Conservation (phyloP, 1,140 invertebrate genomes). For the Drosophila sulfurigaster region DNA sequence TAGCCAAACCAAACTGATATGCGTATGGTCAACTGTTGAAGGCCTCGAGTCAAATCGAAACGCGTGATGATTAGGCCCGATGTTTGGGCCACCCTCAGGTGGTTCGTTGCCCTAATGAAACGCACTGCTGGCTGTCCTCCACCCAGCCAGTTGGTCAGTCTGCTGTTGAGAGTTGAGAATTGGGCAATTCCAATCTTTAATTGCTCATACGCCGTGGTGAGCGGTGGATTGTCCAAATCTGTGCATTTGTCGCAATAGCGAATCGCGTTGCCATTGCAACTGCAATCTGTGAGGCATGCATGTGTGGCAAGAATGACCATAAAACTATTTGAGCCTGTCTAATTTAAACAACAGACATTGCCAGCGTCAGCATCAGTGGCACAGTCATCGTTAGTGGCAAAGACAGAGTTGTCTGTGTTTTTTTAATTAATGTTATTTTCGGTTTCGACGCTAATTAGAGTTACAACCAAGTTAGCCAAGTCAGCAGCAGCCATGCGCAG, state of each 20-base stretch:
- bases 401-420: neutral
- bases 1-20: neutral
- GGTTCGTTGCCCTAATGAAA: constrained; percentile 76
- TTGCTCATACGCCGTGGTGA: constrained; percentile 51
- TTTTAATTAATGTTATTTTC: constrained; percentile 49
- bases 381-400: constrained; percentile 2
- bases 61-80: constrained; percentile 6
- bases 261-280: constrained; percentile 12
- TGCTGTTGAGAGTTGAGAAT: constrained; percentile 4
- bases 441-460: constrained; percentile 41
- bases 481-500: constrained; percentile 18
- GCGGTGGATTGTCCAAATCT: constrained; percentile 47
- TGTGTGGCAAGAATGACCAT: constrained; percentile 77
- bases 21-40: constrained; percentile 16
- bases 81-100: constrained; percentile 50
- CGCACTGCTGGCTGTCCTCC: constrained; percentile 2
- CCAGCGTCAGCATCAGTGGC: neutral
- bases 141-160: neutral
- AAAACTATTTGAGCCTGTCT: constrained; percentile 67
- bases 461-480: constrained; percentile 19
- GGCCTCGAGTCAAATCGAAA: neutral
- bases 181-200: constrained; percentile 46
- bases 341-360: constrained; percentile 56
- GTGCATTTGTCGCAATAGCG: constrained; percentile 55
- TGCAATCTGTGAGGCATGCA: constrained; percentile 34